Evolutionary conservation across 1,140 invertebrate species (phyloP).

Genomic region (Atta cephalotes): DNA sequence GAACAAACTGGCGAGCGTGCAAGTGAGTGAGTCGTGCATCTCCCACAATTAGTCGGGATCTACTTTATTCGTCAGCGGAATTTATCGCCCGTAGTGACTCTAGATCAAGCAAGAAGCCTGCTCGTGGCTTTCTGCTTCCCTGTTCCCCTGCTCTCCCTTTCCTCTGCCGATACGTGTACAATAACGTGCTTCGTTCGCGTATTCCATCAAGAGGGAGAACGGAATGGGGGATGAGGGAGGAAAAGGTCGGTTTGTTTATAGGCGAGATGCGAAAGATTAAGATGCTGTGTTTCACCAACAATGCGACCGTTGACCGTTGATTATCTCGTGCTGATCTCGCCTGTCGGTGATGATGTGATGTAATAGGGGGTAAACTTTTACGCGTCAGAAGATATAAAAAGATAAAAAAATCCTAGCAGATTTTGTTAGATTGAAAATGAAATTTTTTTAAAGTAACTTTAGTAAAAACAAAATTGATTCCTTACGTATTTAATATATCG

Average conservation of each 20-base stretch:
- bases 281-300: conserved; percentile 79
- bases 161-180: conserved; percentile 60
- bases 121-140: conserved; percentile 45
- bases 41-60: conserved; percentile 86
- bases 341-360: conserved; percentile 16
- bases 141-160: conserved; percentile 32
- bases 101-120: conserved; percentile 77
- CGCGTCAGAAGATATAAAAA: background rate
- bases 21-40: conserved; percentile 85
- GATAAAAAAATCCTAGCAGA: background rate
- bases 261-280: conserved; percentile 81
- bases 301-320: conserved; percentile 48
- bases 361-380: conserved; percentile 8
- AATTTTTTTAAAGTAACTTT: background rate
- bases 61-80: conserved; percentile 83
- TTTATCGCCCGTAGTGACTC: conserved; percentile 84
- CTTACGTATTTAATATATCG: background rate
- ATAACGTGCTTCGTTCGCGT: conserved; percentile 56
- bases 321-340: conserved; percentile 57
- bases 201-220: conserved; percentile 24
- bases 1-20: conserved; percentile 59
- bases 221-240: background rate
- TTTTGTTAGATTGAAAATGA: background rate
- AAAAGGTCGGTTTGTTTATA: conserved; percentile 81
- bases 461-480: background rate